Percentiles rank a stretch among this genome's conserved stretches.
Conservation (phyloP, 2,113 vertebrate species). For the Neodontobutis hainanensis region DNA sequence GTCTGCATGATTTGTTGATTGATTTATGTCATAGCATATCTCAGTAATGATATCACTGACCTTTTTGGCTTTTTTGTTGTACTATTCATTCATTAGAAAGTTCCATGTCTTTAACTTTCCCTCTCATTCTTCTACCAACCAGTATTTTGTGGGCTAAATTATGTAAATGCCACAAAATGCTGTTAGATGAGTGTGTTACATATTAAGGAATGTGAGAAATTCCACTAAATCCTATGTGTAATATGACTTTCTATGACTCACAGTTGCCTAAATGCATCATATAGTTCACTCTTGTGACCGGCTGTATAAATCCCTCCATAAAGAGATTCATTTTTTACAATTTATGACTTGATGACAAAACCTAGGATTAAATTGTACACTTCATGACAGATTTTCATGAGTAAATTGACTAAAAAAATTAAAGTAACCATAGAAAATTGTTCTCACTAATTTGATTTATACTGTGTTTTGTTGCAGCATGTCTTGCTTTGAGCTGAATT, state of each 20-base stretch:
- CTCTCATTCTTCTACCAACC: neutral
- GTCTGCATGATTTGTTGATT: conserved; percentile 43
- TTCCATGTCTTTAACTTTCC: neutral
- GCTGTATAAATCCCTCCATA: neutral
- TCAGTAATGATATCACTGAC: conserved; percentile 20
- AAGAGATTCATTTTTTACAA: neutral
- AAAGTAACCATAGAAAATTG: neutral
- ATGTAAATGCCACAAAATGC: conserved; percentile 7
- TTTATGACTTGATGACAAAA: conserved; percentile 10
- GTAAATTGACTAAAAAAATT: neutral
- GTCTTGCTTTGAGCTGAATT: neutral
- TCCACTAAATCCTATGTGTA: neutral
- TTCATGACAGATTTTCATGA: conserved; percentile 8
- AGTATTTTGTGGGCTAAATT: neutral
- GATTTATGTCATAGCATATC: conserved; percentile 20
- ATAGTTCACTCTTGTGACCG: neutral
- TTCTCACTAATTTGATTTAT: conserved; percentile 11
- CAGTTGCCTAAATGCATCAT: neutral
- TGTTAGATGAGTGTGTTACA: conserved; percentile 1
- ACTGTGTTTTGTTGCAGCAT: neutral
- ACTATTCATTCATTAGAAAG: too few relatives aligned
- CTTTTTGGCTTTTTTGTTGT: conserved; percentile 5
- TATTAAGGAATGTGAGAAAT: neutral
- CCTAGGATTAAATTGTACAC: neutral
- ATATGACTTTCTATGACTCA: conserved; percentile 12